Evolutionary conservation across 2,888 invertebrate genomes (phyloP).

Genomic region (Torymus auratus): DNA sequence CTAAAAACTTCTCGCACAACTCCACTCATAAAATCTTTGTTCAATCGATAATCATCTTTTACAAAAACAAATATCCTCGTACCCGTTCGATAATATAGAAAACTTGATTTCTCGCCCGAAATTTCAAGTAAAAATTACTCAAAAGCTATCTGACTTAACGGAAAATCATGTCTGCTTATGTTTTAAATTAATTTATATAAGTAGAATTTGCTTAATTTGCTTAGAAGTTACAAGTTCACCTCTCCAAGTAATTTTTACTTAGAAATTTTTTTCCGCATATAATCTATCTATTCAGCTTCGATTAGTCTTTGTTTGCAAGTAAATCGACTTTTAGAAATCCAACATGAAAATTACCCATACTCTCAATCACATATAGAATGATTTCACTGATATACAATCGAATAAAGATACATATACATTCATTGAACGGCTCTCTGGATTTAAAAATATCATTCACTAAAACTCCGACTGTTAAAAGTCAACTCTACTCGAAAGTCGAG

Average conservation of each 20-base stretch:
- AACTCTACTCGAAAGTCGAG: slow-evolving; percentile 26
- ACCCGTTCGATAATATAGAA: not conserved
- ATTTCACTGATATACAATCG: slow-evolving; percentile 40
- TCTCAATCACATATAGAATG: slow-evolving; percentile 31
- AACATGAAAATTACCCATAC: slow-evolving; percentile 22
- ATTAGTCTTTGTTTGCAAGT: not conserved
- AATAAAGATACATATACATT: slow-evolving; percentile 56
- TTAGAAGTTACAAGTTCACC: too few relatives aligned
- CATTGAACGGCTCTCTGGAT: slow-evolving; percentile 58
- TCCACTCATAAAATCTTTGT: slow-evolving; percentile 1
- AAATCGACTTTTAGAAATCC: slow-evolving; percentile 4
- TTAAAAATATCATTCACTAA: slow-evolving; percentile 54
- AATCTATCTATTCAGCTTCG: not conserved
- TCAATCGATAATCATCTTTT: slow-evolving; percentile 8
- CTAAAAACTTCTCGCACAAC: slow-evolving; percentile 22
- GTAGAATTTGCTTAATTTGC: too few relatives aligned
- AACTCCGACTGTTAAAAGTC: slow-evolving; percentile 48
- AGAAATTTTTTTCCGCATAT: not conserved
- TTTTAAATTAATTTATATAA: too few relatives aligned
- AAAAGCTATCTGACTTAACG: too few relatives aligned
- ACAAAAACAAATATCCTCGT: slow-evolving; percentile 28
- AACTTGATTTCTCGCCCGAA: not conserved
- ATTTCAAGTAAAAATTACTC: too few relatives aligned
- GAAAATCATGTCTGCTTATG: too few relatives aligned
- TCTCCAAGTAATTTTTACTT: not conserved